Conservation (phyloP, 2,797 vertebrate species). For the Falco concolor region DNA sequence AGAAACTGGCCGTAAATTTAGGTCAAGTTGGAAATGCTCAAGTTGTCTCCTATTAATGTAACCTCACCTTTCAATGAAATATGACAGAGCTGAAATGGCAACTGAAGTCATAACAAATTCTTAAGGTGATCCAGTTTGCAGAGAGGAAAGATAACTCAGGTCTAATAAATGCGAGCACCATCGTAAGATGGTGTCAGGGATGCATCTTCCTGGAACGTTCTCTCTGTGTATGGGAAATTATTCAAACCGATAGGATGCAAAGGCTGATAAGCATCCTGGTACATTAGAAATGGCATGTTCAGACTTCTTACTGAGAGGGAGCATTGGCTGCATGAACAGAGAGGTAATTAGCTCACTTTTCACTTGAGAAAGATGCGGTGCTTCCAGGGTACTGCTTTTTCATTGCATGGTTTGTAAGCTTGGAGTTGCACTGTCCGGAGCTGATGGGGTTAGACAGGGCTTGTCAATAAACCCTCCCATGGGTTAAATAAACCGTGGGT, state of each 20-base stretch:
- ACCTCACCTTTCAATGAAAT: background rate
- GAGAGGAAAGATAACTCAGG: background rate
- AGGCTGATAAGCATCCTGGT: background rate
- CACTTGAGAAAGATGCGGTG: background rate
- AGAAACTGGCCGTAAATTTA: background rate
- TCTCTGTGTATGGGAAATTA: background rate
- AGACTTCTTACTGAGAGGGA: no score
- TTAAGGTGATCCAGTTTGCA: background rate
- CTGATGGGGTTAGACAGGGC: background rate
- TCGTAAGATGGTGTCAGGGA: background rate
- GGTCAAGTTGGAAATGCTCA: background rate
- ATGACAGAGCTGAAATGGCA: background rate
- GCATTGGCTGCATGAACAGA: background rate
- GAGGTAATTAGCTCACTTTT: background rate
- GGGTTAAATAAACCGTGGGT: no score
- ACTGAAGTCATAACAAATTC: background rate
- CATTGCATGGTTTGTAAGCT: background rate
- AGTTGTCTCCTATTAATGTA: background rate
- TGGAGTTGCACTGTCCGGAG: background rate
- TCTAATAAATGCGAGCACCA: background rate
- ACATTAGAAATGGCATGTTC: background rate
- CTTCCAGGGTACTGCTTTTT: background rate
- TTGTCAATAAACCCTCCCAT: background rate
- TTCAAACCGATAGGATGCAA: background rate
- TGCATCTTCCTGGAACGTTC: background rate